Conservation (phyloP, 2,113 vertebrate species). For the Meleagris gallopavo region DNA sequence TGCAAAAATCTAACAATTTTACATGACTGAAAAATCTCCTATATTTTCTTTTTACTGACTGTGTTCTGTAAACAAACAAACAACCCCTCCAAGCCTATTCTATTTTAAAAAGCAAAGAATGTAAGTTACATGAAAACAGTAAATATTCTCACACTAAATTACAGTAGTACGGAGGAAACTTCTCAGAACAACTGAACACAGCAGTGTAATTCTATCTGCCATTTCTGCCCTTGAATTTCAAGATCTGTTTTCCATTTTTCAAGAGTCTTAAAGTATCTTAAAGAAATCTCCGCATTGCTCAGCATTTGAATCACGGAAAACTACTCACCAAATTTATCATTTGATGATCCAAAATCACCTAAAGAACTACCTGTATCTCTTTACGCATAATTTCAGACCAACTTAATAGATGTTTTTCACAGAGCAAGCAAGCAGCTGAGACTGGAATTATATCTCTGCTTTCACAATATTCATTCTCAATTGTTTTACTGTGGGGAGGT, state of each 20-base stretch:
- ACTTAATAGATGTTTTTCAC: neutral
- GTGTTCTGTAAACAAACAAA: neutral
- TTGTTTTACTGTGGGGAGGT: neutral
- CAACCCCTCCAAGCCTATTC: neutral
- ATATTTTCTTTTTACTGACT: too few species aligned
- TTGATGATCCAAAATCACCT: neutral
- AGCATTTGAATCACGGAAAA: neutral
- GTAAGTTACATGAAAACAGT: neutral
- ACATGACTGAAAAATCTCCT: fast-evolving
- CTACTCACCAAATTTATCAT: neutral
- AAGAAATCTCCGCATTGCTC: neutral
- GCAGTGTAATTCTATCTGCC: neutral
- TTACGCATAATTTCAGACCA: neutral
- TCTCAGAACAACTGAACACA: neutral
- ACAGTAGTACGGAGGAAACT: neutral
- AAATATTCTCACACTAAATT: neutral
- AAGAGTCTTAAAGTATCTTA: neutral
- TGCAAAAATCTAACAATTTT: neutral
- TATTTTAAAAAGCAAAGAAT: neutral
- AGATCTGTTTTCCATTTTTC: slow-evolving; percentile 10
- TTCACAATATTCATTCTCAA: neutral
- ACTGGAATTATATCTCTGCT: neutral
- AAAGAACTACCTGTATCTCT: neutral
- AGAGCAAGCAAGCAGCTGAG: neutral
- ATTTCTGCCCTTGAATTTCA: neutral